phyloP scores from a whole-genome alignment of 2,797 vertebrate species.

The Trematomus bernacchii region DNA sequence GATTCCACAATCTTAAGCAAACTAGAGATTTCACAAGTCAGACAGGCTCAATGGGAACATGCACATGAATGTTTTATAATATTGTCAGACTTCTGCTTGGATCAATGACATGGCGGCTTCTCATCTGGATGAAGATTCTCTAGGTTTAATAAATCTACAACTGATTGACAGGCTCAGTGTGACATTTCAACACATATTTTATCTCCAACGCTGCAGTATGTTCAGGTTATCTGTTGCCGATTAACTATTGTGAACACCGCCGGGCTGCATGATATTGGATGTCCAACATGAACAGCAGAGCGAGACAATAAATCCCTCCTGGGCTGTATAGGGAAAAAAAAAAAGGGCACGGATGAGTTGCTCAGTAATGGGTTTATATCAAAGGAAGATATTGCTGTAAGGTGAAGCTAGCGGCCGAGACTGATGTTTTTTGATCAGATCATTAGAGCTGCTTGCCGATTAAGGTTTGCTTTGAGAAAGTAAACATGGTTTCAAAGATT shows the following conservation, averaged over 20 bases:
- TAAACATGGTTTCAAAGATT: conserved; percentile 54
- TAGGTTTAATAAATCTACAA: conserved; percentile 49
- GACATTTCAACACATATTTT: conserved; percentile 67
- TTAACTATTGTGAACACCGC: conserved; percentile 47
- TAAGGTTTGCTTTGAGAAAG: conserved; percentile 56
- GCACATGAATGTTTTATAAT: conserved; percentile 60
- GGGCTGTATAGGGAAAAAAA: conserved; percentile 49
- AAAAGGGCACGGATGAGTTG: conserved; percentile 60
- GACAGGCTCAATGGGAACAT: conserved; percentile 51
- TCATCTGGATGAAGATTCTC: conserved; percentile 34
- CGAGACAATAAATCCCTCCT: conserved; percentile 67
- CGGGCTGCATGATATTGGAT: conserved; percentile 33
- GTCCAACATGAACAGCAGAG: conserved; percentile 41
- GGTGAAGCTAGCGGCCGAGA: conserved; percentile 40
- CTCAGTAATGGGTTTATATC: conserved; percentile 62
- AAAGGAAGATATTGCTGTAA: conserved; percentile 57
- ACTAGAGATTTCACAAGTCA: conserved; percentile 40
- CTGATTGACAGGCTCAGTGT: conserved; percentile 46
- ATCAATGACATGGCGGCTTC: conserved; percentile 55
- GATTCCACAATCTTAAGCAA: conserved; percentile 53
- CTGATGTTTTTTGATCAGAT: conserved; percentile 59
- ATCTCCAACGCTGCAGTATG: conserved; percentile 46
- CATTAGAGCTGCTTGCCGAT: conserved; percentile 55
- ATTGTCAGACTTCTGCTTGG: conserved; percentile 50
- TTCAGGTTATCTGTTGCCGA: conserved; percentile 48